Percentiles rank a stretch among this genome's conserved stretches.
Evolutionary conservation across 2,888 invertebrate genomes (phyloP).

Genomic region (Clunio marinus): DNA sequence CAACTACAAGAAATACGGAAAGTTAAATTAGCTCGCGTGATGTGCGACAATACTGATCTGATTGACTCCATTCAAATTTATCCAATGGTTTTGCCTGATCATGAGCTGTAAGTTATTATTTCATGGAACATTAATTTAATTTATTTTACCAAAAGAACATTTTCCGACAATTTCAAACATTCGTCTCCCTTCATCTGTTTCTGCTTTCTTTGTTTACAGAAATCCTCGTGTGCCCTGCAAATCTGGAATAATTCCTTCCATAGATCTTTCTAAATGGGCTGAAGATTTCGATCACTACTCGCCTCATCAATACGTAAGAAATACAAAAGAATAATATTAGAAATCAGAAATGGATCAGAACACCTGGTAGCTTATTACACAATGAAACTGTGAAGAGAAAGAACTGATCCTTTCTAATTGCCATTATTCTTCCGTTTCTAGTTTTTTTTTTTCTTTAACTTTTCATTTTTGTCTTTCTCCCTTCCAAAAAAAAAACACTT

Average conservation of each 20-base stretch:
- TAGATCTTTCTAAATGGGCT: constrained; percentile 88
- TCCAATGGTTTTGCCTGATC: constrained; percentile 88
- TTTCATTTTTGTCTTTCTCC: too few species aligned
- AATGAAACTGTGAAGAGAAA: neutral
- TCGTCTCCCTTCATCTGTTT: too few species aligned
- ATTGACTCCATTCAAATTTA: constrained; percentile 88
- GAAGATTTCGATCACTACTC: constrained; percentile 60
- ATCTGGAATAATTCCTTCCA: constrained; percentile 79
- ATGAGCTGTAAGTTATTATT: constrained; percentile 74
- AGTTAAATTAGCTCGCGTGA: constrained; percentile 71
- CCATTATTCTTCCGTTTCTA: constrained; percentile 19
- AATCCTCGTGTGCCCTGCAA: constrained; percentile 91
- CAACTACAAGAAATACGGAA: constrained; percentile 81
- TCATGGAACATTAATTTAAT: neutral
- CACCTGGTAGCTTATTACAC: constrained; percentile 18
- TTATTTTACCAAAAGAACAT: neutral
- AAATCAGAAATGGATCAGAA: constrained; percentile 1
- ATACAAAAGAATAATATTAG: neutral
- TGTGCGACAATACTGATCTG: constrained; percentile 89
- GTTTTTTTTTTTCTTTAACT: constrained; percentile 14
- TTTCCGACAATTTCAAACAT: neutral
- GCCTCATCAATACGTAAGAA: constrained; percentile 64
- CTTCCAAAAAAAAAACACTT: too few species aligned
- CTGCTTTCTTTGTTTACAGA: too few species aligned
- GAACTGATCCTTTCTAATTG: constrained; percentile 23